Evolutionary conservation across 2,113 vertebrate genomes (phyloP), one percentile per base, ranked within the genome.

Genomic region (Eulemur rufifrons): DNA sequence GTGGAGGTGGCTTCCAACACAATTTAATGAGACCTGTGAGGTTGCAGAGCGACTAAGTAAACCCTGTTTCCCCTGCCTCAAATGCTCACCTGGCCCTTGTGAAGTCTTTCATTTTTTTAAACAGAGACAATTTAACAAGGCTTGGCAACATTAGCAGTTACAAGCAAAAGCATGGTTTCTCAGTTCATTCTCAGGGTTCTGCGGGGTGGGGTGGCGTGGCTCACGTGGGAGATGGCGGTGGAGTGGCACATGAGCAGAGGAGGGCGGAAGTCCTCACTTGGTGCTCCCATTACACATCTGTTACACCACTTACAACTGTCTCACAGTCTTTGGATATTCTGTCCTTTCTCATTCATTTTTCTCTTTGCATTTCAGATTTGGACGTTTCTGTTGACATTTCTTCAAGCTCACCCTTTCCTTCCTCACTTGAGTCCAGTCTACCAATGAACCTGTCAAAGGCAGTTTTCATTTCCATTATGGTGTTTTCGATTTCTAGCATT

Each of bases 41-140:
- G 3, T 76, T 42, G n/a, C 29, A 84, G 63, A 78, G 61, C 42
- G 8, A 42, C 18, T 56, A 18, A 8, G 13, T 7, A 32, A 87
- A 14, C 5, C 45, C 10, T 5, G 17, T n/a, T 37, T 32, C 34
- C 15, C 13, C 37, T n/a, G 20, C 64, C 54, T 74, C 34, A 54
- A 47, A 47, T 34, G 76, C 50, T 87, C 63, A 37, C 32, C n/a
- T 68, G 59, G 27, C 54, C 66, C 47, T 82, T 29, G 0, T 15
- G 54, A 90, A 83, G 52, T 23, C 39, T 86, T 92, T 80, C 20
- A 18, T 52, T 25, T 56, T 63, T 61, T 84, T 23, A 85, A 87
- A 59, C 25, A 63, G 23, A 91, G 54, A n/a, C 52, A 23, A 27
- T 37, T 50, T 71, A 88, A 45, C 81, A 71, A 69, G 5, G 3